Percentiles rank a stretch among this genome's conserved stretches.
These are phyloP conservation scores for Pilophorus perplexus DNA, from an alignment of 2,888 invertebrate species.

Conservation along the genomic window DNA sequence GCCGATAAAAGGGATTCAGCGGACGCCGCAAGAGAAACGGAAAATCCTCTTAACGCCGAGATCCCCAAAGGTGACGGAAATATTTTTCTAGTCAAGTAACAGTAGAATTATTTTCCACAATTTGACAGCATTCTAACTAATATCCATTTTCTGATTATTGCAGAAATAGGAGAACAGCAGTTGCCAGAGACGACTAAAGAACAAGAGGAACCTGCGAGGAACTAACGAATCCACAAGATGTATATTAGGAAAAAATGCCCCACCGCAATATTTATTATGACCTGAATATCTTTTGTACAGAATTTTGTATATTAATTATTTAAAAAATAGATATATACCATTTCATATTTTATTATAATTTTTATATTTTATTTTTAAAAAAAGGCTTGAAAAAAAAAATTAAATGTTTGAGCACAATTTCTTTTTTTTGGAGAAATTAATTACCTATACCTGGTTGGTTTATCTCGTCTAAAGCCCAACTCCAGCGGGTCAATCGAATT, in stretches of 20 bases:
- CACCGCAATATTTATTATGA: too few species aligned
- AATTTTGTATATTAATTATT: neutral
- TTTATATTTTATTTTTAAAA: neutral
- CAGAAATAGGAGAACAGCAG: slow-evolving; percentile 6
- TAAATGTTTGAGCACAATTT: too few species aligned
- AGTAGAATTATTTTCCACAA: neutral
- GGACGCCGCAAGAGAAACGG: neutral
- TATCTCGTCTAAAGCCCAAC: too few species aligned
- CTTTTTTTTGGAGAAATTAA: too few species aligned
- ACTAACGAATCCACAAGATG: too few species aligned
- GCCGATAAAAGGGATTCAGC: neutral
- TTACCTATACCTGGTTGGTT: too few species aligned
- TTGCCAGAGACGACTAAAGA: neutral
- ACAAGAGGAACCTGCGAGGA: neutral
- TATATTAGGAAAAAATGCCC: too few species aligned
- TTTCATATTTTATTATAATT: neutral
- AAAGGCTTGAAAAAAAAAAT: neutral
- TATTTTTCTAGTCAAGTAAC: neutral
- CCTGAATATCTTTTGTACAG: too few species aligned
- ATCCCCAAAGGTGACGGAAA: neutral
- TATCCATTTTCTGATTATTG: neutral
- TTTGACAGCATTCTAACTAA: neutral
- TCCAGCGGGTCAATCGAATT: too few species aligned
- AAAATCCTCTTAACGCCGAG: too few species aligned
- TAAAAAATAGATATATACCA: neutral